Conservation (phyloP, 2,113 vertebrate species). For the Pycnonotus jocosus region DNA sequence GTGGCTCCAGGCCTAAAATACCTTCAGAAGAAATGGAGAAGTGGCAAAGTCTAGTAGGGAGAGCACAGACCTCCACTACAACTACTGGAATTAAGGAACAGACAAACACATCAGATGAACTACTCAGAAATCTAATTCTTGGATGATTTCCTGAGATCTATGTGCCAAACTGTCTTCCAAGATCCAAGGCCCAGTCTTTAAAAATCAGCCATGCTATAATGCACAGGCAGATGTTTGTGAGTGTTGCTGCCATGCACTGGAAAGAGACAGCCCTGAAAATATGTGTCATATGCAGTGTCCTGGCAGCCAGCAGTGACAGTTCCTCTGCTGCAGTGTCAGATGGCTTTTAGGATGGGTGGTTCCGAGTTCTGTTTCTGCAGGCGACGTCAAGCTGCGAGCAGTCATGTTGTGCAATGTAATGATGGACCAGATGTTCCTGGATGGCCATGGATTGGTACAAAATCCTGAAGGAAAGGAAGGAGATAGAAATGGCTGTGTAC, state of each 20-base stretch:
- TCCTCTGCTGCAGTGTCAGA: neutral
- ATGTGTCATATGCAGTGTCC: neutral
- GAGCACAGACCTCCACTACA: neutral
- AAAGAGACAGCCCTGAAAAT: neutral
- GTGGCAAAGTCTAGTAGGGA: neutral
- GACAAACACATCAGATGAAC: neutral
- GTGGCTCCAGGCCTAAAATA: neutral
- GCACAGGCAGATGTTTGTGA: neutral
- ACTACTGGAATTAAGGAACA: neutral
- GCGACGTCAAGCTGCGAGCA: neutral
- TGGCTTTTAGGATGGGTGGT: neutral
- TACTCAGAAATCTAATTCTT: neutral
- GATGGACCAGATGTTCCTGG: neutral
- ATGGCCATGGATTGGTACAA: neutral
- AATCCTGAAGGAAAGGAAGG: neutral
- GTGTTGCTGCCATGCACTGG: accelerated
- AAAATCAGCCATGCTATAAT: neutral
- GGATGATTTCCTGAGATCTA: neutral
- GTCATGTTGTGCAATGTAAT: neutral
- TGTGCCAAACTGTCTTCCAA: neutral
- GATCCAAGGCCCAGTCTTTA: neutral
- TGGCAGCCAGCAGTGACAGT: neutral
- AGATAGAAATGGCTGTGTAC: neutral
- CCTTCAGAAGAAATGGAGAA: neutral
- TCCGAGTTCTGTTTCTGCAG: neutral